Evolutionary conservation across 2,797 vertebrate genomes (phyloP).

Genomic region (Platyrinchus mystaceus): DNA sequence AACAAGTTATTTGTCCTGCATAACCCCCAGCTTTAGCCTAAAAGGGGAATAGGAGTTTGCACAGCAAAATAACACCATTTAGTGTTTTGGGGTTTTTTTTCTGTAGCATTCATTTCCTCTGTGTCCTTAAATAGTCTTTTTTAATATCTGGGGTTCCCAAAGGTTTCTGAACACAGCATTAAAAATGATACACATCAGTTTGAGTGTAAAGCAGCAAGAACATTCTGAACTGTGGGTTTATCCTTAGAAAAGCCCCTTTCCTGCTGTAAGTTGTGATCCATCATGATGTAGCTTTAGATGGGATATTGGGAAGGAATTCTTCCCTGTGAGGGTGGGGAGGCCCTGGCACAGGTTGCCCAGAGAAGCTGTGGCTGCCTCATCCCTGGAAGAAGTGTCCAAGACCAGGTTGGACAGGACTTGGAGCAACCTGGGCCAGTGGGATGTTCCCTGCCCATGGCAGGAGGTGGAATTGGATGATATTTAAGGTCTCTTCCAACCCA

Average conservation of each 20-base stretch:
- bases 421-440: neutral
- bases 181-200: neutral
- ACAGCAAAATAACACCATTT: neutral
- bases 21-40: neutral
- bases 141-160: neutral
- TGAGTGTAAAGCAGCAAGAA: neutral
- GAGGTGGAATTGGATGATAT: fast-evolving
- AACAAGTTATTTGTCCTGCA: neutral
- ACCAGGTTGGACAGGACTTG: neutral
- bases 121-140: neutral
- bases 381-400: neutral
- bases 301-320: neutral
- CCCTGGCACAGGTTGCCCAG: neutral
- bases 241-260: neutral
- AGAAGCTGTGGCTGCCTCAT: neutral
- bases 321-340: neutral
- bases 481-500: neutral
- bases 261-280: neutral
- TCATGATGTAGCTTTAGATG: fast-evolving
- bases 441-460: neutral
- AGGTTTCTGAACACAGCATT: neutral
- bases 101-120: neutral
- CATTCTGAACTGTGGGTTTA: neutral
- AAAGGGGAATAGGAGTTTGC: neutral
- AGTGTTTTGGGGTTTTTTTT: neutral